A percentile compares a stretch with the other conserved stretches of the same genome.
phyloP scores from a whole-genome alignment of 2,113 vertebrate species.

The Vireo altiloquus region DNA sequence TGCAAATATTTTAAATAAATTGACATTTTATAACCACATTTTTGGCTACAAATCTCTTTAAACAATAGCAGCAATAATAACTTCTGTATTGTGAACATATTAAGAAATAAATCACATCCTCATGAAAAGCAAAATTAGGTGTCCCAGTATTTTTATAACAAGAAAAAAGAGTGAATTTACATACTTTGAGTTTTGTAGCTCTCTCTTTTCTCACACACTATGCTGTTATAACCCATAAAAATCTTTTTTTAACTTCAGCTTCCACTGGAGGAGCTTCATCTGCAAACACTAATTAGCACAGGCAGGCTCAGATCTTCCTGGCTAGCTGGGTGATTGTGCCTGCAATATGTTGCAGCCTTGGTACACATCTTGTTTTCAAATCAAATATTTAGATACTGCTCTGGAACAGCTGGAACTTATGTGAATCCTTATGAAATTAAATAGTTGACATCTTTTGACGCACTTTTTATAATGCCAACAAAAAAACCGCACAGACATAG shows the following conservation, averaged over 20 bases:
- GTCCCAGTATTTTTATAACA: neutral
- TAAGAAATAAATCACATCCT: neutral
- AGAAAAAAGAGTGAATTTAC: neutral
- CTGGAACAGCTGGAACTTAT: slow-evolving; percentile 44
- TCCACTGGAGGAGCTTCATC: neutral
- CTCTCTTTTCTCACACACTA: neutral
- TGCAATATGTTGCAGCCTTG: neutral
- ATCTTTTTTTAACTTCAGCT: neutral
- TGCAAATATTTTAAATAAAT: neutral
- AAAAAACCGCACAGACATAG: neutral
- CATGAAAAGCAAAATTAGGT: neutral
- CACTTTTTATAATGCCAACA: neutral
- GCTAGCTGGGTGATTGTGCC: neutral
- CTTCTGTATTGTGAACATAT: neutral
- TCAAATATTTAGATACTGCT: slow-evolving; percentile 40
- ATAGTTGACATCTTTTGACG: neutral
- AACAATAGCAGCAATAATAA: neutral
- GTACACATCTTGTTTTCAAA: slow-evolving; percentile 8
- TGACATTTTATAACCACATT: neutral
- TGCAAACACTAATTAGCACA: neutral
- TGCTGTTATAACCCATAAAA: neutral
- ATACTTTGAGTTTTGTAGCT: neutral
- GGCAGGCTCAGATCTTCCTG: neutral
- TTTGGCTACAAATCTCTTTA: neutral
- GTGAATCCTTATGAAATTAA: slow-evolving; percentile 25